These are phyloP conservation scores for Ctenopoma multispine DNA, from an alignment of 2,797 vertebrate genomes.

Conservation along the genomic window DNA sequence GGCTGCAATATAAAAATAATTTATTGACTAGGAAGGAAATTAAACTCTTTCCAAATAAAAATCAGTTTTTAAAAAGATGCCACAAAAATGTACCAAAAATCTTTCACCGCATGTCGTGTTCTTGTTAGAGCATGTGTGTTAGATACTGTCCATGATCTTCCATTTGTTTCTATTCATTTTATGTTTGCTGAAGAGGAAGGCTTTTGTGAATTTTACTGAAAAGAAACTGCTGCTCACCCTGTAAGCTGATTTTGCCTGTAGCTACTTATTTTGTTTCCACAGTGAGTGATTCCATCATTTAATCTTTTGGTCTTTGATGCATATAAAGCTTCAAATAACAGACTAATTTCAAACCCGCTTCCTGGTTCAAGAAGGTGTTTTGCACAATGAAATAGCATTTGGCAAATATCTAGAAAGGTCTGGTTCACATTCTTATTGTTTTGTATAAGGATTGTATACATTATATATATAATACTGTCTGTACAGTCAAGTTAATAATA, in stretches of 20 bases:
- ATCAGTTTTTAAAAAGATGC: background rate
- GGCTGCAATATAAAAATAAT: background rate
- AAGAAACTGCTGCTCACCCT: background rate
- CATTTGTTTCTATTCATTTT: background rate
- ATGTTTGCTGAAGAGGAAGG: background rate
- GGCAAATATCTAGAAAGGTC: background rate
- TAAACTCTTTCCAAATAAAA: background rate
- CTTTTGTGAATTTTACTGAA: conserved; percentile 3
- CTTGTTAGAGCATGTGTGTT: background rate
- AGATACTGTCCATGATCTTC: background rate
- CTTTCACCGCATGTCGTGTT: background rate
- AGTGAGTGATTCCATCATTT: conserved; percentile 20
- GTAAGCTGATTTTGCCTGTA: background rate
- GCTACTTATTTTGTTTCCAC: conserved; percentile 8
- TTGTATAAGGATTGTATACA: too few relatives aligned
- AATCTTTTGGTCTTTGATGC: conserved; percentile 8
- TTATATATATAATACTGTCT: background rate
- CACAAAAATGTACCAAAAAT: background rate
- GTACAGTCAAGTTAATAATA: background rate
- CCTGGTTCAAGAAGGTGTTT: background rate
- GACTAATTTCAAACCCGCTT: background rate
- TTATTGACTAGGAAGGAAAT: background rate
- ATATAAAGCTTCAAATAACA: background rate
- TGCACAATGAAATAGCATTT: background rate
- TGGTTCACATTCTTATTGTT: conserved; percentile 2